Evolutionary conservation across 2,797 vertebrate species (phyloP).

Genomic region (Anas flavirostris): DNA sequence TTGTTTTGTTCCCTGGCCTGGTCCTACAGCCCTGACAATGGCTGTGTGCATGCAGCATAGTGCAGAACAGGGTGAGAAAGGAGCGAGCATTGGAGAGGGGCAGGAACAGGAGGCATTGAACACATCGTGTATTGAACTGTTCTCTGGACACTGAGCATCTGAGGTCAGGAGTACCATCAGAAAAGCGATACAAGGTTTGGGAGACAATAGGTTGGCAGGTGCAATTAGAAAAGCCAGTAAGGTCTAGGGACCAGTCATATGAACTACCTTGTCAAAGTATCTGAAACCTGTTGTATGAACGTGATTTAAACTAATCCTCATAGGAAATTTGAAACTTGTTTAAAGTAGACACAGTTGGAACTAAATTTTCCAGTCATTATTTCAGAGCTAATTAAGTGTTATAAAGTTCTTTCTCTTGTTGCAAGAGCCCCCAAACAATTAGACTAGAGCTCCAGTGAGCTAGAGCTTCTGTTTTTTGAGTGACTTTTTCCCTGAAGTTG

Average conservation of each 20-base stretch:
- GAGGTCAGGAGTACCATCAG: background rate
- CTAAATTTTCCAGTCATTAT: background rate
- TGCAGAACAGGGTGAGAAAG: background rate
- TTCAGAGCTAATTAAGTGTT: background rate
- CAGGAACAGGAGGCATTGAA: background rate
- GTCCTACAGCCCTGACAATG: accelerated
- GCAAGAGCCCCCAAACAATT: background rate
- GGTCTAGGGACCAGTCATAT: background rate
- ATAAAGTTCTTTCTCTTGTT: background rate
- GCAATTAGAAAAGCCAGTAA: background rate
- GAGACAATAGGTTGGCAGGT: background rate
- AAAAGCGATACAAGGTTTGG: background rate
- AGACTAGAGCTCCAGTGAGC: background rate
- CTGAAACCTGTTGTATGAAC: background rate
- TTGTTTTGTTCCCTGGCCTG: background rate
- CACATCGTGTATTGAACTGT: background rate
- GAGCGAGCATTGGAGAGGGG: background rate
- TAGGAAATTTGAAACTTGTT: background rate
- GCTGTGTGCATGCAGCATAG: accelerated
- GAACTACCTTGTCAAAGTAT: background rate
- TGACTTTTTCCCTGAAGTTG: background rate
- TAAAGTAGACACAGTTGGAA: background rate
- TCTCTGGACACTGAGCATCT: background rate
- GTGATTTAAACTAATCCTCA: background rate
- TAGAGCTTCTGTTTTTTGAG: background rate